Conservation (phyloP, 2,113 vertebrate species). For the Hepsetus odoe region DNA sequence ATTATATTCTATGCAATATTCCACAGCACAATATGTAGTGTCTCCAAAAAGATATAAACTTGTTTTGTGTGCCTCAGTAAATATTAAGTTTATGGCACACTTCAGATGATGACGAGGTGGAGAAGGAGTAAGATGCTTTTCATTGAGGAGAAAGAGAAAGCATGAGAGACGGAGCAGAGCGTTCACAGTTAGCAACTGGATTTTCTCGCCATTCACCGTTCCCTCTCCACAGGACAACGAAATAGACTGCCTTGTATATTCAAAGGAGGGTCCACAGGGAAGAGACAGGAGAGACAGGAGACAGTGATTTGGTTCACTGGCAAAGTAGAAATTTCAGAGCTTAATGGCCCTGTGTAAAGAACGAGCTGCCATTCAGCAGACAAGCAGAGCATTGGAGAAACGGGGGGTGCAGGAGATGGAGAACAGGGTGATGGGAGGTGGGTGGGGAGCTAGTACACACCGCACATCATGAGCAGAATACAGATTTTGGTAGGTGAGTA, state of each 20-base stretch:
- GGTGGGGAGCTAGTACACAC: constrained; percentile 26
- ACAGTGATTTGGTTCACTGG: constrained; percentile 52
- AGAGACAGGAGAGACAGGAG: constrained; percentile 47
- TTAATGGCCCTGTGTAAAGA: constrained; percentile 52
- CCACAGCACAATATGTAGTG: background rate
- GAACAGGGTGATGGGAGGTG: background rate
- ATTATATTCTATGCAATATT: no score
- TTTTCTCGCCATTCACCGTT: background rate
- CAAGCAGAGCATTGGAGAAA: constrained; percentile 34
- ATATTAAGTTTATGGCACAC: background rate
- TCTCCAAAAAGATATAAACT: background rate
- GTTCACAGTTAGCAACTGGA: constrained; percentile 13
- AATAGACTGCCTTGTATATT: constrained; percentile 43
- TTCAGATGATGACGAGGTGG: constrained; percentile 14
- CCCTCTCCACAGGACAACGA: constrained; percentile 15
- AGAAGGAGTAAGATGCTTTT: constrained; percentile 13
- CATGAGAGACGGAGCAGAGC: constrained; percentile 19
- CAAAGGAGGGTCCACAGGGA: constrained; percentile 45
- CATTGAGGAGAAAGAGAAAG: constrained; percentile 11
- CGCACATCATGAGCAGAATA: constrained; percentile 47
- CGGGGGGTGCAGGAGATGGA: constrained; percentile 32
- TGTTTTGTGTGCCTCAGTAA: background rate
- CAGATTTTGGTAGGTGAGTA: constrained; percentile 33
- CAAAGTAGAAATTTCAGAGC: constrained; percentile 51
- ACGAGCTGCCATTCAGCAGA: constrained; percentile 52